Evolutionary conservation across 2,888 invertebrate species (phyloP), one percentile per base, ranked within the genome.

Genomic region (Epicampocera succincta): DNA sequence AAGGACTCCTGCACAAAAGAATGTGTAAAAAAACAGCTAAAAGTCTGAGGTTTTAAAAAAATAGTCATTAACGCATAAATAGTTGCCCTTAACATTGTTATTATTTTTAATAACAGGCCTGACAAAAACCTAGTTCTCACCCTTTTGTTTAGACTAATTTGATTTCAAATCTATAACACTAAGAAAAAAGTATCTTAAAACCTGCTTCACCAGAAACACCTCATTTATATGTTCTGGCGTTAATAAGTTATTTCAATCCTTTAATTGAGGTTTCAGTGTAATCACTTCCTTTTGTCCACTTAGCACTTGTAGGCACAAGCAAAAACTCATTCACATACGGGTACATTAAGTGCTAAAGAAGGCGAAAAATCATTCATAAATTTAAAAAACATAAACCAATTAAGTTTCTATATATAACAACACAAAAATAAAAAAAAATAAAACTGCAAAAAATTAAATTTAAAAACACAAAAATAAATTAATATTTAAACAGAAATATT

Each of bases 331-430:
- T 25, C 58, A 33, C 25, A 0, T 13, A 52, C 33, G 54, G n/a
- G n/a, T 38, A 56, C 19, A 56, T 77, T 61, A 69, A 69, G 29
- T 58, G 71, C 12, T 48, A 66, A 65, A 65, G 71, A 78, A 78
- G 72, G 58, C 71, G 58, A 78, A 78, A 63, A 78, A 65, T 78
- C 65, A 66, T 72, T 72, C 63, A 78, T 66, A 78, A 65, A 58
- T 72, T 78, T 42, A 38, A 71, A 33, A 33, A 33, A 71, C 56
- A 65, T 77, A 71, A 77, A 77, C 77, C 71, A 77, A 77, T 77
- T 71, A 77, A 71, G 68, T 33, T 71, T 71, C 56, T 71, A 56
- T 61, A 69, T 46, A 54, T 50, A 66, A 65, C 44, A 58, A 46
- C 56, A 74, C 19, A 52, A 40, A 56, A 12, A 50, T 12, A 52